Conservation (phyloP, 2,113 vertebrate genomes). For the Mormyrus lacerda region DNA sequence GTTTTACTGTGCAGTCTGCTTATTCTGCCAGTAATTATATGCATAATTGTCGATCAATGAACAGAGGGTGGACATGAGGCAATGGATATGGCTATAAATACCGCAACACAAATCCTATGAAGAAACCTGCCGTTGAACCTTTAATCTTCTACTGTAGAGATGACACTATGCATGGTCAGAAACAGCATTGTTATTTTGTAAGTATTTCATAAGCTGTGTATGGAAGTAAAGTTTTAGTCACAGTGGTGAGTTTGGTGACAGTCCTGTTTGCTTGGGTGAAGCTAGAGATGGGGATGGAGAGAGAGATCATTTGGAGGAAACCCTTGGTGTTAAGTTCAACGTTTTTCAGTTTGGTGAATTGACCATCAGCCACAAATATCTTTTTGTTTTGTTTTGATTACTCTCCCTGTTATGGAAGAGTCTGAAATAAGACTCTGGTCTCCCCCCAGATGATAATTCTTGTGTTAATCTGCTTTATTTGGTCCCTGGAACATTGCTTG, state of each 20-base stretch:
- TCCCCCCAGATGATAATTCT: neutral
- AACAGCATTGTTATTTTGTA: neutral
- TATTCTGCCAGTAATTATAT: neutral
- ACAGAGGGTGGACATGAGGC: neutral
- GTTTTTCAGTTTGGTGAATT: neutral
- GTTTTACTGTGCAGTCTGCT: neutral
- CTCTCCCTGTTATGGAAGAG: neutral
- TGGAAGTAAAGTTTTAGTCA: neutral
- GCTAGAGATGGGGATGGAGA: neutral
- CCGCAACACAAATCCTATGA: neutral
- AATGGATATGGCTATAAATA: neutral
- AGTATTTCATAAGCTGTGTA: neutral
- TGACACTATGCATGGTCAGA: neutral
- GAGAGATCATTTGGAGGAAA: neutral
- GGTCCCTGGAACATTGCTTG: neutral
- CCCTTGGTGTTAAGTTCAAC: neutral
- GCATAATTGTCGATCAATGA: neutral
- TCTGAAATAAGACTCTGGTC: neutral
- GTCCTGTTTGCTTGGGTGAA: neutral
- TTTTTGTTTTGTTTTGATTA: neutral
- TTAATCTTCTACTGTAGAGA: neutral
- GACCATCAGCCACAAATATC: neutral
- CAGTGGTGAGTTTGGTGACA: neutral
- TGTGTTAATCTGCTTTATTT: neutral
- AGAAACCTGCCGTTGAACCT: neutral